These are phyloP conservation scores for Aphaenogaster floridana DNA, from an alignment of 1,140 invertebrate genomes.

Conservation along the genomic window DNA sequence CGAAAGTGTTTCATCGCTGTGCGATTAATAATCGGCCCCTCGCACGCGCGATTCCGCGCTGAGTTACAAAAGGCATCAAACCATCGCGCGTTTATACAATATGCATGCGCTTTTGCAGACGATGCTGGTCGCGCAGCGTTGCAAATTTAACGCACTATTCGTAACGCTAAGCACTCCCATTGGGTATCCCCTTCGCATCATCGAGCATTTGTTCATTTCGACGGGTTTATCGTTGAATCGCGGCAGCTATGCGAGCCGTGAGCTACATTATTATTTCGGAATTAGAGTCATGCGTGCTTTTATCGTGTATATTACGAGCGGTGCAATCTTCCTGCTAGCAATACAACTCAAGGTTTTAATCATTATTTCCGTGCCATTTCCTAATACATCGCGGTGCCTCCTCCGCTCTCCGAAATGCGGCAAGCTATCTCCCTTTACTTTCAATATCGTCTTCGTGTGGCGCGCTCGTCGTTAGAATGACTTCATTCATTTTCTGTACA, in stretches of 20 bases:
- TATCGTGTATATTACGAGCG: neutral
- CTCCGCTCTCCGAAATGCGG: neutral
- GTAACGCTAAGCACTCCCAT: constrained; percentile 60
- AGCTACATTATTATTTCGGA: constrained; percentile 51
- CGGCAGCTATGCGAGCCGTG: neutral
- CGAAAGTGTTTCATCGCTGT: constrained; percentile 30
- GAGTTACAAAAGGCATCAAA: constrained; percentile 58
- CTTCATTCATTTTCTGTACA: constrained; percentile 73
- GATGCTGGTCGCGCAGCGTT: constrained; percentile 8
- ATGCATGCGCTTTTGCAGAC: constrained; percentile 54
- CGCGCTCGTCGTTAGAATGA: constrained; percentile 61
- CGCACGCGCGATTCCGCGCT: constrained; percentile 28
- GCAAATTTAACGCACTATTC: constrained; percentile 62
- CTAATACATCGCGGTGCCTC: neutral
- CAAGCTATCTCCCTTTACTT: constrained; percentile 33
- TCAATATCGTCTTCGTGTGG: neutral
- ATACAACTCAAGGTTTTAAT: constrained; percentile 25
- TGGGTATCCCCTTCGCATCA: constrained; percentile 55
- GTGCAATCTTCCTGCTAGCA: constrained; percentile 9
- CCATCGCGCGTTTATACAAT: constrained; percentile 58
- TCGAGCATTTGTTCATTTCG: constrained; percentile 55
- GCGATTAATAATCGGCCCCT: constrained; percentile 37
- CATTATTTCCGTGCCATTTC: neutral
- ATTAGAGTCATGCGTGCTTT: constrained; percentile 58
- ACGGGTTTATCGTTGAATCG: constrained; percentile 40